These are phyloP conservation scores for Uloborus diversus DNA, from an alignment of 1,140 invertebrate species.

Conservation along the genomic window DNA sequence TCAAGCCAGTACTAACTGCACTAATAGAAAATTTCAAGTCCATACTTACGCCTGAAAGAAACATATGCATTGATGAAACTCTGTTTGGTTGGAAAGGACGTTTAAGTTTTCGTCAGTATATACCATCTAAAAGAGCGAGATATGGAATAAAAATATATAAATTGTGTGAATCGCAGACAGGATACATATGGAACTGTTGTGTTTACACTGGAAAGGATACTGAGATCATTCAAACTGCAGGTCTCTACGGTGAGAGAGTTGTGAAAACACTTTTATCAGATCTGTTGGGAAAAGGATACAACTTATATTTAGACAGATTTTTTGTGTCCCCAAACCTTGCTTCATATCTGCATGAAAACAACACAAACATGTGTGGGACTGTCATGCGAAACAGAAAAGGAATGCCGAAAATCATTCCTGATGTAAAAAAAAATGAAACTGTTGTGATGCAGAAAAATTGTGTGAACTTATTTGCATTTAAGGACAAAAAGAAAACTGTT, in stretches of 20 bases:
- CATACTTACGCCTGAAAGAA: not conserved
- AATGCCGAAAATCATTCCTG: not conserved
- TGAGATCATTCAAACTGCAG: not conserved
- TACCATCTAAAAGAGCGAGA: not conserved
- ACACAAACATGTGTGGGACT: not conserved
- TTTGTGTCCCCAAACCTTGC: not conserved
- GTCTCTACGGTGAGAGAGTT: not conserved
- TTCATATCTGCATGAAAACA: not conserved
- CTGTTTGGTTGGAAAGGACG: not conserved
- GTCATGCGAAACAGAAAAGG: not conserved
- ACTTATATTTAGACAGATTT: not conserved
- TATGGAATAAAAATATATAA: not conserved
- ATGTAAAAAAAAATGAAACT: not conserved
- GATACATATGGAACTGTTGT: not conserved
- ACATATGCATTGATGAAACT: constrained; percentile 3
- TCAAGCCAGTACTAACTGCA: not conserved
- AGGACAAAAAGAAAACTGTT: not conserved
- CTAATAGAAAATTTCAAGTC: not conserved
- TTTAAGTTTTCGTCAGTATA: not conserved
- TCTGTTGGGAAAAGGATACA: not conserved
- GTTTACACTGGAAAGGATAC: not conserved
- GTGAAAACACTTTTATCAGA: not conserved
- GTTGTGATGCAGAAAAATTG: not conserved
- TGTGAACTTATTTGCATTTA: not conserved
- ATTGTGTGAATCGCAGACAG: not conserved